phyloP scores from a whole-genome alignment of 2,113 vertebrate species.

The Axis porcinus region DNA sequence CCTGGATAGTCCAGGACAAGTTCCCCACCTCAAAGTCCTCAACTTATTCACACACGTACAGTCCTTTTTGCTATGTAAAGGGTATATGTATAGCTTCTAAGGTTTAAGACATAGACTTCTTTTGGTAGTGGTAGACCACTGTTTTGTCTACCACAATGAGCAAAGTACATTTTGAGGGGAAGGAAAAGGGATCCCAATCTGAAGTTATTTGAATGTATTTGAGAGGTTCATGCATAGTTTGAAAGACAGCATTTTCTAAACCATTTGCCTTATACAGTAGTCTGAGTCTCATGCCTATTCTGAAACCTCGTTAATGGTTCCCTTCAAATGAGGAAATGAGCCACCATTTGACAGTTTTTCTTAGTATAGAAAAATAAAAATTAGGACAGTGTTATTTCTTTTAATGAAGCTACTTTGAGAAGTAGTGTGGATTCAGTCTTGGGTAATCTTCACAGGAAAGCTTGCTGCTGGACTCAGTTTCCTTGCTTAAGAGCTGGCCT shows the following conservation, averaged over 20 bases:
- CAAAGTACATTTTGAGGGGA: neutral
- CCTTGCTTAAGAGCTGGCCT: neutral
- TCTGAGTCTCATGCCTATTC: neutral
- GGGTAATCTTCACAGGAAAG: neutral
- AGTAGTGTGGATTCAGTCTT: neutral
- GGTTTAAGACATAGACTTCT: neutral
- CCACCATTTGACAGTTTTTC: neutral
- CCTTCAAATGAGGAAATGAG: neutral
- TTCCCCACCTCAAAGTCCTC: neutral
- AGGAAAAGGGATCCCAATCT: neutral
- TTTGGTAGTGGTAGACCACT: neutral
- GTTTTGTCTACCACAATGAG: neutral
- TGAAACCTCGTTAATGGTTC: neutral
- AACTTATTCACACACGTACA: neutral
- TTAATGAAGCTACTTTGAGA: slow-evolving; percentile 19
- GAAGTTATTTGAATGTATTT: neutral
- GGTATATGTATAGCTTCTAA: neutral
- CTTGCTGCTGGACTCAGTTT: neutral
- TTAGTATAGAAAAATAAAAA: slow-evolving; percentile 30
- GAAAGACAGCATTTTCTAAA: neutral
- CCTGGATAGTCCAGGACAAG: neutral
- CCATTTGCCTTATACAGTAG: neutral
- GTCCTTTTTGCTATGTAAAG: neutral
- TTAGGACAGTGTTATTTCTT: slow-evolving; percentile 1
- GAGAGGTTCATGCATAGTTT: neutral